These are phyloP conservation scores for Suncus etruscus DNA, from an alignment of 2,113 vertebrate species.

Conservation along the genomic window DNA sequence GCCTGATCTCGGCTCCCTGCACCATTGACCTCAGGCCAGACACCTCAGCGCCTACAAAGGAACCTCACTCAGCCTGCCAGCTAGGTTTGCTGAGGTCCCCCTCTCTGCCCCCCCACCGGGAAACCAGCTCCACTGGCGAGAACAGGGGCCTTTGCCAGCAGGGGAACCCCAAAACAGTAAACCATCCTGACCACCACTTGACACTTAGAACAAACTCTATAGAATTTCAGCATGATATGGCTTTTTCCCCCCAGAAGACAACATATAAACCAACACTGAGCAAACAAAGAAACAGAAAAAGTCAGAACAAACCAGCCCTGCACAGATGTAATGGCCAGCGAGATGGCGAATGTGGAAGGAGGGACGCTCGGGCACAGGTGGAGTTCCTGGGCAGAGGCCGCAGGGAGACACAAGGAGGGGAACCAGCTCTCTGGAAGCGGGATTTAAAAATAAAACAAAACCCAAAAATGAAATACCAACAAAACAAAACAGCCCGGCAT, in stretches of 20 bases:
- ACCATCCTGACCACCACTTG: constrained; percentile 57
- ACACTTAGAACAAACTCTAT: constrained; percentile 60
- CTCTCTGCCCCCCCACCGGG: background rate
- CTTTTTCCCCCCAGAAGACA: constrained; percentile 83
- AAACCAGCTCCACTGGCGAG: constrained; percentile 59
- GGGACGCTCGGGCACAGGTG: constrained; percentile 84
- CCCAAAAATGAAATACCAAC: background rate
- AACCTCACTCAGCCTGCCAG: constrained; percentile 72
- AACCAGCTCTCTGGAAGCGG: constrained; percentile 82
- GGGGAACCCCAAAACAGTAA: constrained; percentile 44
- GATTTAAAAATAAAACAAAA: background rate
- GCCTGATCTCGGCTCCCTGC: constrained; percentile 61
- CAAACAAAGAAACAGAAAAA: constrained; percentile 75
- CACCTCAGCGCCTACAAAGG: constrained; percentile 76
- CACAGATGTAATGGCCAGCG: constrained; percentile 81
- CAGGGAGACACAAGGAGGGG: constrained; percentile 74
- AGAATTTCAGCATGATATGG: constrained; percentile 77
- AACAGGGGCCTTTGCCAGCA: constrained; percentile 61
- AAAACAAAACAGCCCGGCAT: background rate
- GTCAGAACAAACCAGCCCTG: constrained; percentile 79
- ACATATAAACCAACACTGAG: constrained; percentile 76
- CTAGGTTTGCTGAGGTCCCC: constrained; percentile 56
- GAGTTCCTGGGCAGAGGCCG: constrained; percentile 83
- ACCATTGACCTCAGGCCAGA: constrained; percentile 82
- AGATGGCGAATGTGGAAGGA: constrained; percentile 79